Evolutionary conservation across 2,113 vertebrate genomes (phyloP).

Genomic region (Ivindomyrus marchei): DNA sequence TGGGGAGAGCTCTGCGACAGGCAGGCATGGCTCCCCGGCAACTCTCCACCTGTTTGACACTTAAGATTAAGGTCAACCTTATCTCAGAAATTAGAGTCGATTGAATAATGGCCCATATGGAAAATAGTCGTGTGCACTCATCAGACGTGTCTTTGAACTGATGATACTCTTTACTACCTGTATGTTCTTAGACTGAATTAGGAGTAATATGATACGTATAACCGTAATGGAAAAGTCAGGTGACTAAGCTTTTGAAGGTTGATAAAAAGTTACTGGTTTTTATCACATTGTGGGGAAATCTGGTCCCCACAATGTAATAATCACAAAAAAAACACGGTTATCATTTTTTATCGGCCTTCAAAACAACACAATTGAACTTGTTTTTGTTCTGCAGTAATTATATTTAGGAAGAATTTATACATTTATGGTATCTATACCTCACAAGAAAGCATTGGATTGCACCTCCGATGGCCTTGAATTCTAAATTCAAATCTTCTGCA

Average conservation of each 20-base stretch:
- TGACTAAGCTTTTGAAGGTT: neutral
- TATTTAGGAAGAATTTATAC: neutral
- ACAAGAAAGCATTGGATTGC: neutral
- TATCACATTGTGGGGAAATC: neutral
- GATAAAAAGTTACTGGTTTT: neutral
- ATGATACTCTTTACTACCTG: neutral
- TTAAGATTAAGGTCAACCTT: neutral
- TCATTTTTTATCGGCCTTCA: neutral
- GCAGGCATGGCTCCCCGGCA: neutral
- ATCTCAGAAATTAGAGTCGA: neutral
- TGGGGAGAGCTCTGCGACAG: neutral
- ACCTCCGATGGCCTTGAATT: neutral
- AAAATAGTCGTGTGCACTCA: neutral
- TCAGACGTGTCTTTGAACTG: neutral
- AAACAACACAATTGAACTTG: neutral
- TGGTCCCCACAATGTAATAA: neutral
- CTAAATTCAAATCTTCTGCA: neutral
- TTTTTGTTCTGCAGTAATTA: neutral
- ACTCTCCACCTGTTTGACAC: neutral
- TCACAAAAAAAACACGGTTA: neutral
- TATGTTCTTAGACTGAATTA: neutral
- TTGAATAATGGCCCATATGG: neutral
- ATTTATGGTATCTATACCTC: neutral
- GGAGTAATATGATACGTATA: neutral
- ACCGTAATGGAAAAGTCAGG: neutral